These are phyloP conservation scores for Probosciger aterrimus DNA, from an alignment of 2,113 vertebrate species.

Conservation along the genomic window DNA sequence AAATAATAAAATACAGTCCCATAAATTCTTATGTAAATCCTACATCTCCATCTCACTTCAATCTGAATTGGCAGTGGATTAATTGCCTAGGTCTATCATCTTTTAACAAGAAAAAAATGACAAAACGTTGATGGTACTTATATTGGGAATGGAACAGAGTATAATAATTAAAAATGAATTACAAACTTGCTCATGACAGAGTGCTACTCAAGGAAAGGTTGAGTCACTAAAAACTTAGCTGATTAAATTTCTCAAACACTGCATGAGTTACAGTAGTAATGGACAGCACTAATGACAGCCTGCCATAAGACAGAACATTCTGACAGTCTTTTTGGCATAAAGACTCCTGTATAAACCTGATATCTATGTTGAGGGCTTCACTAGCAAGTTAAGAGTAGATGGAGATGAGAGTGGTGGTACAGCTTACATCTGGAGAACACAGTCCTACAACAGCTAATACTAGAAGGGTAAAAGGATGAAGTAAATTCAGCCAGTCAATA, in stretches of 20 bases:
- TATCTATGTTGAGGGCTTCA: background rate
- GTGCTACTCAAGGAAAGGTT: background rate
- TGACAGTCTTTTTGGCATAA: background rate
- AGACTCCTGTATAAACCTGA: background rate
- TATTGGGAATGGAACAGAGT: background rate
- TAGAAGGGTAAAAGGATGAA: background rate
- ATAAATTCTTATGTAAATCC: background rate
- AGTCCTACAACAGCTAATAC: background rate
- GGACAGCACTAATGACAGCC: background rate
- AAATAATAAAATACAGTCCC: background rate
- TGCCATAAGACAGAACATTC: background rate
- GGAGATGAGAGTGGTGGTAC: background rate
- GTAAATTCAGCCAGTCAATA: background rate
- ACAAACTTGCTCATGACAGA: background rate
- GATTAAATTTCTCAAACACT: background rate
- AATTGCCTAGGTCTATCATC: background rate
- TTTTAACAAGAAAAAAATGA: background rate
- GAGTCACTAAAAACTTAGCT: background rate
- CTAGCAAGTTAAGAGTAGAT: background rate
- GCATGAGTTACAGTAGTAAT: background rate
- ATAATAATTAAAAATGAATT: conserved; percentile 12
- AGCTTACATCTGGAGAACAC: background rate
- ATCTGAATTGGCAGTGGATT: background rate
- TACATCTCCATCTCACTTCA: background rate
- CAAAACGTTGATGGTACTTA: background rate